Evolutionary conservation across 2,797 vertebrate genomes (phyloP).

Genomic region (Coluber constrictor): DNA sequence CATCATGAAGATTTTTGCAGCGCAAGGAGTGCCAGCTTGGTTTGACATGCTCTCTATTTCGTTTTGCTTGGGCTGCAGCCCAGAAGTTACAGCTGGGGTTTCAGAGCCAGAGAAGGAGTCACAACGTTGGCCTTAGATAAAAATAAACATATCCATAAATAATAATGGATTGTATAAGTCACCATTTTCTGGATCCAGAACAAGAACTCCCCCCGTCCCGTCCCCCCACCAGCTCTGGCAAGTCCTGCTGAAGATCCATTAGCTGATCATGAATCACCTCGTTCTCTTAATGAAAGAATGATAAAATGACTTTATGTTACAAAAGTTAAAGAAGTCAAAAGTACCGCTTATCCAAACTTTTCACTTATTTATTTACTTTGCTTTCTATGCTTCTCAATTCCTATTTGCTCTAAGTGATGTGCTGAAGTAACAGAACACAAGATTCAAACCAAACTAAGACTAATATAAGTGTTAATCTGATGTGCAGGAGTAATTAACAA

Average conservation of each 20-base stretch:
- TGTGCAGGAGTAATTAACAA: not conserved
- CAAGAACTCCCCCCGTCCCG: not conserved
- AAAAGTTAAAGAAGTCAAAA: not conserved
- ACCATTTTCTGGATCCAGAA: not conserved
- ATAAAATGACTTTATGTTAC: not conserved
- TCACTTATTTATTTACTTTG: not conserved
- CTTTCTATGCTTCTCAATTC: not conserved
- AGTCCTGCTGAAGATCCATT: not conserved
- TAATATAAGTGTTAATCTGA: not conserved
- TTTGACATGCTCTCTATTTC: slow-evolving; percentile 10
- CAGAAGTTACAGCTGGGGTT: not conserved
- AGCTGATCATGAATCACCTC: not conserved
- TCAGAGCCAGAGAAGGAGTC: slow-evolving; percentile 23
- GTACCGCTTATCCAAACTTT: not conserved
- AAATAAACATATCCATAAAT: slow-evolving; percentile 20
- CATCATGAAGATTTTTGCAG: slow-evolving; percentile 7
- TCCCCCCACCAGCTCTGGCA: not conserved
- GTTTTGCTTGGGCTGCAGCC: slow-evolving; percentile 14
- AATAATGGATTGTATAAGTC: not conserved
- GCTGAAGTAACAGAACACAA: not conserved
- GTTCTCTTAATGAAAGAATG: not conserved
- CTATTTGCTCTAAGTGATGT: not conserved
- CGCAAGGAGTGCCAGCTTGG: slow-evolving; percentile 28
- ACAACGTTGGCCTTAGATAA: not conserved
- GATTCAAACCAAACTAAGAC: not conserved